Evolutionary conservation across 2,797 vertebrate genomes (phyloP), one percentile per base, ranked within the genome.

Genomic region (Carduelis carduelis): DNA sequence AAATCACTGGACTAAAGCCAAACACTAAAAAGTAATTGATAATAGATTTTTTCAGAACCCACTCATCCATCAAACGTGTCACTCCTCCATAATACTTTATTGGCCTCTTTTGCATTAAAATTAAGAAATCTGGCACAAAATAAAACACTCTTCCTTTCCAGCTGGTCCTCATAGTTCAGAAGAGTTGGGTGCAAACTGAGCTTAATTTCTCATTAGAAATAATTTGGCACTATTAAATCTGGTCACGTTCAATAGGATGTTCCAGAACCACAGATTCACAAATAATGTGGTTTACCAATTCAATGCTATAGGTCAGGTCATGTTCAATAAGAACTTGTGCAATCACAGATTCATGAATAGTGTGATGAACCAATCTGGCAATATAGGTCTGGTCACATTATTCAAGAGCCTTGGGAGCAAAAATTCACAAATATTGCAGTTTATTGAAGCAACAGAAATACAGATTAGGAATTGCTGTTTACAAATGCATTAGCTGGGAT

Each of bases 1-100:
- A 98, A 98, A 96, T 96, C 95, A 96, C 88, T 98, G 96, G 95
- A 96, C 89, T 93, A 71, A 75, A 96, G 95, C 97, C 97, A 98
- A 97, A 97, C 83, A 94, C 17, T 78, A 93, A 97, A 97, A 96
- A 97, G 86, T 97, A 97, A 97, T 97, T 97, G 97, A 97, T 97
- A 97, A 97, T 96, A 93, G 95, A 84, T 41, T 92, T 97, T 97
- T 97, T 97, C 92, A 94, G 94, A 97, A 97, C 79, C 65, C 87
- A 87, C 84, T 85, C 86, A 97, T 97, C 96, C 84, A 96, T 98
- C 97, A 97, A 91, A 97, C 95, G 32, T 97, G 95, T 97, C 95
- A 94, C 89, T 96, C 92, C 69, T 97, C 95, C 79, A 94, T 97
- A 97, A 96, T 95, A 97, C 78, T 97, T 98, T 97, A 97, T 97